phyloP scores from a whole-genome alignment of 2,797 vertebrate genomes.

The Malurus leucopterus region DNA sequence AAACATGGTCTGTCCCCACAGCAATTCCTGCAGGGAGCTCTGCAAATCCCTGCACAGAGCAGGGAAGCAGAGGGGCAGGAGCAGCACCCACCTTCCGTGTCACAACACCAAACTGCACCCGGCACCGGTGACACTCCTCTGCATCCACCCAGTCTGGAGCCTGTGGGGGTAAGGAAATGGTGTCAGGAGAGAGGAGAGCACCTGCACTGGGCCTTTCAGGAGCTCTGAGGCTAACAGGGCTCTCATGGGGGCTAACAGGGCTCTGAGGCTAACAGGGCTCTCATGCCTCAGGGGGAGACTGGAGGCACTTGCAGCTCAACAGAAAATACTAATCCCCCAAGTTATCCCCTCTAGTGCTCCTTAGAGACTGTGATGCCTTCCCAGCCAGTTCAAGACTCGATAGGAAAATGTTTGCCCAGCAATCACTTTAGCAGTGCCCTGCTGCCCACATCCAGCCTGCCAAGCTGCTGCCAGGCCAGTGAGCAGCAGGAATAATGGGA shows the following conservation, averaged over 20 bases:
- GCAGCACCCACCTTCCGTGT: conserved; percentile 88
- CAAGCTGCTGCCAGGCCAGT: neutral
- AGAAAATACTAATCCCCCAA: neutral
- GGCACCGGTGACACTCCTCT: conserved; percentile 95
- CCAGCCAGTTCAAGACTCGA: neutral
- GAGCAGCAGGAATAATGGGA: neutral
- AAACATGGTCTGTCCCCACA: rapidly evolving
- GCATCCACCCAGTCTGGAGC: conserved; percentile 98
- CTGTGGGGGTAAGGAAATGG: conserved; percentile 52
- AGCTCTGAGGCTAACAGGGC: neutral
- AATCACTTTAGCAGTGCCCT: neutral
- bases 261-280: neutral
- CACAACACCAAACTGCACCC: conserved; percentile 95
- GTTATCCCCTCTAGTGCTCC: neutral
- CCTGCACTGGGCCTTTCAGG: neutral
- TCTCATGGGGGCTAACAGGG: too few species aligned
- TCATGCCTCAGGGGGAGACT: neutral
- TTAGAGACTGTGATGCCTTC: neutral
- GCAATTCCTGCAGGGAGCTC: neutral
- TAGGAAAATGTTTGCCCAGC: neutral
- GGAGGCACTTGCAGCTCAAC: neutral
- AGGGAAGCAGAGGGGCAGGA: neutral
- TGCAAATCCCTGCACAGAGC: neutral
- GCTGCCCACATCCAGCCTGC: neutral
- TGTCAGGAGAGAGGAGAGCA: rapidly evolving